phyloP scores from a whole-genome alignment of 1,140 invertebrate species.

The Trichomalopsis sarcophagae region DNA sequence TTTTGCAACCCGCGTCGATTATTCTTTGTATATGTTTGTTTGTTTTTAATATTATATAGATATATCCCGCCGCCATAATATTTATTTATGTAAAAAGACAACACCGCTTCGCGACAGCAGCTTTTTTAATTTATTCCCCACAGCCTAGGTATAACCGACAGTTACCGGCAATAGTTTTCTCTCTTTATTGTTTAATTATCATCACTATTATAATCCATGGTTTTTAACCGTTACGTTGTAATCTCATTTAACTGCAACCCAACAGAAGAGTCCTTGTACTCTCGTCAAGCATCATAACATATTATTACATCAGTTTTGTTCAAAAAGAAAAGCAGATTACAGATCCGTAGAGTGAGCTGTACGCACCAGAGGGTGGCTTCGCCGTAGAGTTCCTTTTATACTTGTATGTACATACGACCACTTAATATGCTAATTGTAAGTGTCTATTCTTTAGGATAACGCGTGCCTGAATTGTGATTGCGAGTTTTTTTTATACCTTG shows the following conservation, averaged over 20 bases:
- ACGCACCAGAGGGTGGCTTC: slow-evolving; percentile 36
- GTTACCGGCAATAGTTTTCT: slow-evolving; percentile 49
- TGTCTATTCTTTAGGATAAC: slow-evolving; percentile 40
- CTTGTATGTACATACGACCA: slow-evolving; percentile 49
- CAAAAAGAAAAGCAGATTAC: background rate
- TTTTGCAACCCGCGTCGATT: slow-evolving; percentile 22
- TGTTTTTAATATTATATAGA: slow-evolving; percentile 19
- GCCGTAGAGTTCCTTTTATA: slow-evolving; percentile 54
- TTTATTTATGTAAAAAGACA: slow-evolving; percentile 49
- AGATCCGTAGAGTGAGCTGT: slow-evolving; percentile 13
- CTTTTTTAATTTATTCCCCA: slow-evolving; percentile 47
- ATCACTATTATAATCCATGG: background rate
- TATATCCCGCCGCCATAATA: slow-evolving; percentile 45
- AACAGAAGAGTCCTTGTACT: no score
- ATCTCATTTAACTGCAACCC: background rate
- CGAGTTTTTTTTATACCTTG: slow-evolving; percentile 15
- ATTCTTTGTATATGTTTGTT: slow-evolving; percentile 1
- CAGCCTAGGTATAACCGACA: slow-evolving; percentile 40
- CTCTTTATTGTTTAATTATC: slow-evolving; percentile 24
- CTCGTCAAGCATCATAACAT: background rate
- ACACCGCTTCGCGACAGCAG: slow-evolving; percentile 45
- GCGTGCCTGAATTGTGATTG: slow-evolving; percentile 42
- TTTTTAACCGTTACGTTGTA: background rate
- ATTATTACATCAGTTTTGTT: background rate
- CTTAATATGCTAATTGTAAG: slow-evolving; percentile 39